A percentile compares a stretch with the other conserved stretches of the same genome.
phyloP scores from a whole-genome alignment of 2,113 vertebrate species.

The Porphyrio hochstetteri region DNA sequence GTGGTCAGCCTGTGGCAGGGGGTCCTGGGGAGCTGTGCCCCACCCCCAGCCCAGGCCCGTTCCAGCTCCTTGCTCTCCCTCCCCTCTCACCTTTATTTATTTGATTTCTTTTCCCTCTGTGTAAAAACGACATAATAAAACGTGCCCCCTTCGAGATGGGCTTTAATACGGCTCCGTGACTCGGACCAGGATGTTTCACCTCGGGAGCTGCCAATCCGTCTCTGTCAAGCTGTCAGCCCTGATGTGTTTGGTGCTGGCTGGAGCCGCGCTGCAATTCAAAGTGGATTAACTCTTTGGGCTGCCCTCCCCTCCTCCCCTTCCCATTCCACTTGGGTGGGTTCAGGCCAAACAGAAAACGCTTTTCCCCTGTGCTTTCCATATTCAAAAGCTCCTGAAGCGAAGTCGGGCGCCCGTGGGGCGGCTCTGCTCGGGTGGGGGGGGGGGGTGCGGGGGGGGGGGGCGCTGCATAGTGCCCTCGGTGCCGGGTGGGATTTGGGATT shows the following conservation, averaged over 20 bases:
- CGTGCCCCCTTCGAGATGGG: not conserved
- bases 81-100: not conserved
- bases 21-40: not conserved
- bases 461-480: accelerated
- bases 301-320: slow-evolving; percentile 17
- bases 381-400: slow-evolving; percentile 14
- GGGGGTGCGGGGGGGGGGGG: too few species aligned
- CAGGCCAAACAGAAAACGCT: slow-evolving; percentile 21
- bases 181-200: slow-evolving; percentile 42
- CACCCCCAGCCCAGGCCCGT: not conserved
- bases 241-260: not conserved
- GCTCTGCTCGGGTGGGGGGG: not conserved
- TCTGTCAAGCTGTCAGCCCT: slow-evolving; percentile 58
- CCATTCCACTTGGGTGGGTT: slow-evolving; percentile 68
- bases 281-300: slow-evolving; percentile 64
- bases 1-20: not conserved
- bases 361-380: slow-evolving; percentile 44
- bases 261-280: slow-evolving; percentile 53
- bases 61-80: not conserved
- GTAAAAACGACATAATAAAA: not conserved
- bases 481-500: not conserved
- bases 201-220: slow-evolving; percentile 68
- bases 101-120: not conserved
- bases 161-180: not conserved
- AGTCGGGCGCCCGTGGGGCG: not conserved